A percentile compares a stretch with the other conserved stretches of the same genome.
Conservation (phyloP, 2,113 vertebrate genomes). For the Platysternon megacephalum region DNA sequence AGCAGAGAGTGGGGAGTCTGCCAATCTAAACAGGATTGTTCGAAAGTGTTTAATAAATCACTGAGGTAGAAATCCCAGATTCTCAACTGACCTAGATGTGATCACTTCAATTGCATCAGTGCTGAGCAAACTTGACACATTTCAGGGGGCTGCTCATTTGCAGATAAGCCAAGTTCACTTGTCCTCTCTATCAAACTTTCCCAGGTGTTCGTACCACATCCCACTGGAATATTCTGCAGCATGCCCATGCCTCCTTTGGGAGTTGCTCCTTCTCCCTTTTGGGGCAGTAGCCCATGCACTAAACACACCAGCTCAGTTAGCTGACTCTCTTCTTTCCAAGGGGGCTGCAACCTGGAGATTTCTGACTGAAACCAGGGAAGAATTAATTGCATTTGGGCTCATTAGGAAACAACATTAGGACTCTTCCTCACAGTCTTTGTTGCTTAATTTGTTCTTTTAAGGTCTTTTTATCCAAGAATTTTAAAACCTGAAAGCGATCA, state of each 20-base stretch:
- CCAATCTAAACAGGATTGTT: slow-evolving; percentile 57
- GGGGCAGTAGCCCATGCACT: slow-evolving; percentile 22
- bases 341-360: neutral
- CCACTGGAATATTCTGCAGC: neutral
- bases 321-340: slow-evolving; percentile 15
- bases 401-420: slow-evolving; percentile 23
- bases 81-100: slow-evolving; percentile 41
- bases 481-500: neutral
- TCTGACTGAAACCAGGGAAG: slow-evolving; percentile 33
- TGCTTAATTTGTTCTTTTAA: neutral
- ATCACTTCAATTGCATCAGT: neutral
- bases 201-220: neutral
- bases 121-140: neutral
- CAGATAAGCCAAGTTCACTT: neutral
- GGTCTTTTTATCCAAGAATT: neutral
- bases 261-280: neutral
- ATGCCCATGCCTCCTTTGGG: neutral
- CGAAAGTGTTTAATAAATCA: slow-evolving; percentile 45
- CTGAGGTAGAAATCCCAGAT: slow-evolving; percentile 14
- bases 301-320: neutral
- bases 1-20: slow-evolving; percentile 45
- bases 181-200: neutral
- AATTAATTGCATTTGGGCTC: slow-evolving; percentile 24
- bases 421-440: neutral
- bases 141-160: neutral